Conservation (phyloP, 2,797 vertebrate species). For the Atherinosoma microstoma region DNA sequence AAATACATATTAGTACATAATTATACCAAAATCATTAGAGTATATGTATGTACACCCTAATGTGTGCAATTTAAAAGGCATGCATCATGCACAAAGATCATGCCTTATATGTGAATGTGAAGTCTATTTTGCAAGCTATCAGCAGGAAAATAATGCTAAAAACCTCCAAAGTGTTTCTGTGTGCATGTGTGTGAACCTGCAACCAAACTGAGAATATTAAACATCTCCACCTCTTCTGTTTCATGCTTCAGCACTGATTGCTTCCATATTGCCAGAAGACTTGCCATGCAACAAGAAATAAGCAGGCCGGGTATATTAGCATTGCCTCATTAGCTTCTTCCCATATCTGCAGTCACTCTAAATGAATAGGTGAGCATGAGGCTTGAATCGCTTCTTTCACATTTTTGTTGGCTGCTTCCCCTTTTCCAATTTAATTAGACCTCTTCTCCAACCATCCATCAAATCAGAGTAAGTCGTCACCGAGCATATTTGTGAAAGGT, state of each 20-base stretch:
- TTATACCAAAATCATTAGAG: no score
- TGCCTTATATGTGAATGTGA: neutral
- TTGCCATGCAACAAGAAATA: slow-evolving; percentile 48
- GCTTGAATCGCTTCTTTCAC: slow-evolving; percentile 41
- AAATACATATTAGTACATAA: neutral
- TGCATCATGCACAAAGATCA: no score
- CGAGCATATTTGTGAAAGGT: slow-evolving; percentile 16
- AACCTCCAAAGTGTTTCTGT: slow-evolving; percentile 18
- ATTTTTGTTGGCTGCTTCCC: slow-evolving; percentile 45
- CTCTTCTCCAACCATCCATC: slow-evolving; percentile 36
- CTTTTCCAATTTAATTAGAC: slow-evolving; percentile 53
- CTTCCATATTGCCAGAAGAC: slow-evolving; percentile 66
- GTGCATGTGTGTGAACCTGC: slow-evolving; percentile 8
- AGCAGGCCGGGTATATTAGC: slow-evolving; percentile 53
- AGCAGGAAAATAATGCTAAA: slow-evolving; percentile 3
- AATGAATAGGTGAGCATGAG: slow-evolving; percentile 39
- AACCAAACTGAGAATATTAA: slow-evolving; percentile 28
- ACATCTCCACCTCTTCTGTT: slow-evolving; percentile 41
- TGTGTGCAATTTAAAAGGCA: no score
- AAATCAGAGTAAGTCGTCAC: slow-evolving; percentile 18
- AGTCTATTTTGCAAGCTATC: neutral
- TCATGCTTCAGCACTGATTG: slow-evolving; percentile 64
- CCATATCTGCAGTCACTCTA: slow-evolving; percentile 39
- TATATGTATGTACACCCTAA: neutral
- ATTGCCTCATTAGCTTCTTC: slow-evolving; percentile 62